phyloP scores from a whole-genome alignment of 1,140 invertebrate species.

The Himalopsyche phryganea region DNA sequence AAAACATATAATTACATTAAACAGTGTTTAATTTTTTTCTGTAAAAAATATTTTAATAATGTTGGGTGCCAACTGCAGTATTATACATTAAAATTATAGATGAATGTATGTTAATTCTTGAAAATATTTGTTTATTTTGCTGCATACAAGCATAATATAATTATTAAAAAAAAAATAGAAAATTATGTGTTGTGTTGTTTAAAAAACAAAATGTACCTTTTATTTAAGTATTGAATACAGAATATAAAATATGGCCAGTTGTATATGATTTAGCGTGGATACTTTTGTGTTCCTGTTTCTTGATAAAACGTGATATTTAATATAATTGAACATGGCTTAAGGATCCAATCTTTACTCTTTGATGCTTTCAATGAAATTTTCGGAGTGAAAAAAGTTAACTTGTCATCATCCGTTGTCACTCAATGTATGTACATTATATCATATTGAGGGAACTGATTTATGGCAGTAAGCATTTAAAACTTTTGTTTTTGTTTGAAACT shows the following conservation, averaged over 20 bases:
- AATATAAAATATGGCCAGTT: constrained; percentile 1
- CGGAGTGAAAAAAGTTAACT: no score
- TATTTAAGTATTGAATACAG: neutral
- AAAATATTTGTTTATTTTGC: constrained; percentile 25
- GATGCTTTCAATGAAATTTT: no score
- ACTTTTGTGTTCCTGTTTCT: neutral
- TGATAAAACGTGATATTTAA: no score
- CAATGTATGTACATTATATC: no score
- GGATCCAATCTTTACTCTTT: no score
- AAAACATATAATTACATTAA: neutral
- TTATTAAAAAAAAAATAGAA: neutral
- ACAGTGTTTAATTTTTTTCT: constrained; percentile 11
- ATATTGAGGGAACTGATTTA: no score
- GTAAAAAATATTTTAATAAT: constrained; percentile 26
- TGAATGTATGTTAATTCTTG: constrained; percentile 25
- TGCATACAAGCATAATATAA: constrained; percentile 10
- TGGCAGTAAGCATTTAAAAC: no score
- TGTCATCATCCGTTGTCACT: no score
- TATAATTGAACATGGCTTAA: no score
- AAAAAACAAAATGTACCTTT: constrained; percentile 1
- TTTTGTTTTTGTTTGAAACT: no score
- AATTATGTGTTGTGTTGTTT: constrained; percentile 5
- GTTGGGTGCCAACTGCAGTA: constrained; percentile 34
- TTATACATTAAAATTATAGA: constrained; percentile 28
- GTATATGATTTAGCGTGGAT: neutral